phyloP scores from a whole-genome alignment of 2,797 vertebrate genomes.

The Nasua narica region DNA sequence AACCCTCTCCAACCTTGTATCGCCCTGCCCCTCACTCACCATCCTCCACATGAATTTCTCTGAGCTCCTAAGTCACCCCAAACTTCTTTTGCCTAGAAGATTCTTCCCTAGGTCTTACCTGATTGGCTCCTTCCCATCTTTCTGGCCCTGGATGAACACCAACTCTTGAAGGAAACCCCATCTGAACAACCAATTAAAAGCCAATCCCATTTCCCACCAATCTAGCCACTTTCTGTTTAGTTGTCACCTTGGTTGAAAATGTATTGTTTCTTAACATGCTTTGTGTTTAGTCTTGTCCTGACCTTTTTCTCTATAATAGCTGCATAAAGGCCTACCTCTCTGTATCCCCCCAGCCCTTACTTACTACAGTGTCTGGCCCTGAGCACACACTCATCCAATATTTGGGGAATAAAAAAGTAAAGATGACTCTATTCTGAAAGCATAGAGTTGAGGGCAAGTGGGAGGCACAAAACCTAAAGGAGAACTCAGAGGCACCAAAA shows the following conservation, averaged over 20 bases:
- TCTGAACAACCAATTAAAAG: background rate
- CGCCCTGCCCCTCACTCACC: background rate
- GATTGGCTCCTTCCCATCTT: background rate
- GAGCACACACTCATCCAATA: background rate
- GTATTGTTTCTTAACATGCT: background rate
- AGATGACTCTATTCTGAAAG: background rate
- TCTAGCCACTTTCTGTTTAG: background rate
- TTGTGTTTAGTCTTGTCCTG: background rate
- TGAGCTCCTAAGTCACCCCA: background rate
- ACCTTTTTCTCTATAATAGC: background rate
- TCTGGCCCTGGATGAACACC: background rate
- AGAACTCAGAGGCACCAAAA: background rate
- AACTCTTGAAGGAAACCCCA: background rate
- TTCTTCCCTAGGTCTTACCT: background rate
- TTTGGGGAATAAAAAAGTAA: background rate
- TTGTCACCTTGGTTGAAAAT: background rate
- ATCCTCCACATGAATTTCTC: background rate
- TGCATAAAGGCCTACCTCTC: background rate
- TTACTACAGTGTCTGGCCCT: background rate
- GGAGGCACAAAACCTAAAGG: background rate
- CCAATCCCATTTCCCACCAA: accelerated
- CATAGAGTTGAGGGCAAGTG: background rate
- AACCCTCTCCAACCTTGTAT: background rate
- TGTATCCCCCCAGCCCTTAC: background rate
- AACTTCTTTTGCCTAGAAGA: background rate